Percentiles rank a stretch among this genome's conserved stretches.
Evolutionary conservation across 2,888 invertebrate species (phyloP).

Genomic region (Sphecodes monilicornis): DNA sequence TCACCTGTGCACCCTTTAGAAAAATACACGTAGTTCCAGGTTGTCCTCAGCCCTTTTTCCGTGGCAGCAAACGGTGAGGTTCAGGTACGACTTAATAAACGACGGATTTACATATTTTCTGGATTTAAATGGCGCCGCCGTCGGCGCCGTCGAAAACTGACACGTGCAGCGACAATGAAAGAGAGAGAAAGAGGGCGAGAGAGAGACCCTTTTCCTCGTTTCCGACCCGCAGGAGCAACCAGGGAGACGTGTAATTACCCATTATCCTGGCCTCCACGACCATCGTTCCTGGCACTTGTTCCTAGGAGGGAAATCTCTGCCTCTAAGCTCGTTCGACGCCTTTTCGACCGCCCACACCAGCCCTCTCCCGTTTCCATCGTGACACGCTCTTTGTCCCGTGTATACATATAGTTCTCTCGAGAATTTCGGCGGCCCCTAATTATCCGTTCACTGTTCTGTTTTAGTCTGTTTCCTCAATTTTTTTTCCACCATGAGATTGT

Average conservation of each 20-base stretch:
- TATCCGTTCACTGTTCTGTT: conserved; percentile 14
- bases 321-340: neutral
- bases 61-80: conserved; percentile 47
- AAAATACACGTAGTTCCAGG: neutral
- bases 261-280: conserved; percentile 56
- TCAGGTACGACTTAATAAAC: conserved; percentile 75
- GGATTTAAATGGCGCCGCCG: conserved; percentile 70
- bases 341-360: conserved; percentile 18
- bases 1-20: neutral
- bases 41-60: conserved; percentile 24
- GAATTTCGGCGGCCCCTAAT: conserved; percentile 38
- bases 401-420: conserved; percentile 15
- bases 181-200: neutral
- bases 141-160: conserved; percentile 67
- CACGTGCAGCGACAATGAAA: conserved; percentile 59
- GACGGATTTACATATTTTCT: conserved; percentile 77
- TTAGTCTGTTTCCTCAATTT: conserved; percentile 4
- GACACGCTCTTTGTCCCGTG: conserved; percentile 7
- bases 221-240: conserved; percentile 28
- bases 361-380: conserved; percentile 9
- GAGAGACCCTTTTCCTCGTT: neutral
- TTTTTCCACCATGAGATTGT: neutral
- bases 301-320: conserved; percentile 36
- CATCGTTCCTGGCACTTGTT: conserved; percentile 48
- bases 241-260: conserved; percentile 66